phyloP scores from a whole-genome alignment of 2,113 vertebrate genomes.

The Nibea albiflora region DNA sequence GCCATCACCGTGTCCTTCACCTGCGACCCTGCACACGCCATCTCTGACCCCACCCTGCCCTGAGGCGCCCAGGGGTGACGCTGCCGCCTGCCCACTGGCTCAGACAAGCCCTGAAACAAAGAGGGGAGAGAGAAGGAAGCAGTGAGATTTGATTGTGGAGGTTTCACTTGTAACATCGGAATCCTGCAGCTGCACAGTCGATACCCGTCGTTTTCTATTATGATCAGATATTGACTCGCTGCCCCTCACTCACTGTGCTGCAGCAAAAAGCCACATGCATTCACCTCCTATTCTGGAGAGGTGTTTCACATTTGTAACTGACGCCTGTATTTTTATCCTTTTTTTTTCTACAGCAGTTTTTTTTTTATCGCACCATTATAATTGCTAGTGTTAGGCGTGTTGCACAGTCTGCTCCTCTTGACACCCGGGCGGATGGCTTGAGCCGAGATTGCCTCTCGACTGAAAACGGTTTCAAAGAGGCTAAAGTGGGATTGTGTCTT shows the following conservation, averaged over 20 bases:
- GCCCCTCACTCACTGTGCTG: neutral
- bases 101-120: slow-evolving; percentile 61
- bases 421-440: neutral
- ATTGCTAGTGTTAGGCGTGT: neutral
- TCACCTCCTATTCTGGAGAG: slow-evolving; percentile 9
- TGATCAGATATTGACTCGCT: slow-evolving; percentile 1
- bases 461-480: neutral
- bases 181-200: neutral
- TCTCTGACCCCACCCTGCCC: slow-evolving; percentile 86
- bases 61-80: slow-evolving; percentile 47
- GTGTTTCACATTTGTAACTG: slow-evolving; percentile 4
- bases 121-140: neutral
- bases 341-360: slow-evolving; percentile 34
- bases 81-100: slow-evolving; percentile 23
- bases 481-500: slow-evolving; percentile 23
- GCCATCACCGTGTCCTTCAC: slow-evolving; percentile 98
- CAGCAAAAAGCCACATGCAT: neutral
- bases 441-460: slow-evolving; percentile 1
- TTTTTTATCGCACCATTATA: neutral
- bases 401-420: neutral
- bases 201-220: neutral
- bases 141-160: slow-evolving; percentile 4
- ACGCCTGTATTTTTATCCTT: slow-evolving; percentile 21
- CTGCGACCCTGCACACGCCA: slow-evolving; percentile 90
- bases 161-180: neutral